Evolutionary conservation across 2,888 invertebrate genomes (phyloP).

Genomic region (Sturmia bella): DNA sequence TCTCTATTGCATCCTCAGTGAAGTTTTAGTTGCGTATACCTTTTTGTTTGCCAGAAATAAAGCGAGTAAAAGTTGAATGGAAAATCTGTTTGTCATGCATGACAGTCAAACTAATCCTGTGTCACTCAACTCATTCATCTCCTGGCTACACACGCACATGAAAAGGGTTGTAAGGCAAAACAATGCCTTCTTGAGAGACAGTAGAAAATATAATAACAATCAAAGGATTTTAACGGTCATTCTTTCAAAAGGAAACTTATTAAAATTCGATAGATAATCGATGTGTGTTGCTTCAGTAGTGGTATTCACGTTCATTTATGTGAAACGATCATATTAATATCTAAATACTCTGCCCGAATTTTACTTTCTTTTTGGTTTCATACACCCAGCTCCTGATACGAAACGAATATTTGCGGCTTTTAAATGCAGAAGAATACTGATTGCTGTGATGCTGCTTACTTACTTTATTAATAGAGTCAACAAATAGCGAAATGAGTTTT

Average conservation of each 20-base stretch:
- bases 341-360: no score
- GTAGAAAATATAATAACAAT: constrained; percentile 43
- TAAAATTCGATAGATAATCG: constrained; percentile 64
- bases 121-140: constrained; percentile 61
- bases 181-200: constrained; percentile 22
- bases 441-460: no score
- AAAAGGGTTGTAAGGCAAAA: constrained; percentile 67
- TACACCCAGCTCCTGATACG: no score
- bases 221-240: constrained; percentile 70
- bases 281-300: constrained; percentile 67
- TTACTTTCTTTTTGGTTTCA: no score
- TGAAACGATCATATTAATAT: background rate
- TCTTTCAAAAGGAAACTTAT: constrained; percentile 58
- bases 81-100: constrained; percentile 69
- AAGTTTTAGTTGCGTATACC: constrained; percentile 16
- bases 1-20: constrained; percentile 22
- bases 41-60: constrained; percentile 12
- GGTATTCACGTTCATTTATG: constrained; percentile 5
- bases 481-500: no score
- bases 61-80: constrained; percentile 43
- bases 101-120: constrained; percentile 65
- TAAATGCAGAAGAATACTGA: no score
- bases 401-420: no score
- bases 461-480: no score
- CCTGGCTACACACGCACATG: constrained; percentile 32